Evolutionary conservation across 2,113 vertebrate species (phyloP).

Genomic region (Origma solitaria): DNA sequence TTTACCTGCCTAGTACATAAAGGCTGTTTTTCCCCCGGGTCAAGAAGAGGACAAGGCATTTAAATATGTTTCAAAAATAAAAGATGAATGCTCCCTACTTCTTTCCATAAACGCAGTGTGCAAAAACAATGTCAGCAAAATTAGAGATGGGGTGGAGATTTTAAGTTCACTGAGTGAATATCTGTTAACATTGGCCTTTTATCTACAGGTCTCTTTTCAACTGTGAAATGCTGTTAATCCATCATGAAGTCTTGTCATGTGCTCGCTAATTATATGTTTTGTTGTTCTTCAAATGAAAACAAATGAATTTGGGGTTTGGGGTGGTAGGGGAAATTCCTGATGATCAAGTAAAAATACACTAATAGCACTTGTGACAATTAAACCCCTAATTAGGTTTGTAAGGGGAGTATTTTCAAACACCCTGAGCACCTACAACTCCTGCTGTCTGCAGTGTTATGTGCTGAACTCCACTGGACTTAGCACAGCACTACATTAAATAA

Average conservation of each 20-base stretch:
- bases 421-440: not conserved
- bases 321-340: not conserved
- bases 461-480: not conserved
- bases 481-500: not conserved
- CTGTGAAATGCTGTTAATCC: constrained; percentile 59
- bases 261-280: not conserved
- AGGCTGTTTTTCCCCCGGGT: not conserved
- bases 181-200: constrained; percentile 35
- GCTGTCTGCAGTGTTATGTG: not conserved
- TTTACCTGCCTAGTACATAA: not conserved
- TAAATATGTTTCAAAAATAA: not conserved
- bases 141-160: constrained; percentile 17
- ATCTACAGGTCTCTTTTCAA: constrained; percentile 14
- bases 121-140: constrained; percentile 3
- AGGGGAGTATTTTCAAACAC: not conserved
- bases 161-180: constrained; percentile 25
- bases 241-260: constrained; percentile 10
- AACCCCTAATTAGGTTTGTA: not conserved
- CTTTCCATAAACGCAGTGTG: not conserved
- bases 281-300: not conserved
- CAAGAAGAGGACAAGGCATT: not conserved
- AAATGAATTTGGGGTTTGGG: not conserved
- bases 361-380: not conserved
- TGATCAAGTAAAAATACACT: not conserved
- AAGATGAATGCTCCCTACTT: not conserved